Evolutionary conservation across 2,888 invertebrate species (phyloP).

Genomic region (Thymelicus lineola): DNA sequence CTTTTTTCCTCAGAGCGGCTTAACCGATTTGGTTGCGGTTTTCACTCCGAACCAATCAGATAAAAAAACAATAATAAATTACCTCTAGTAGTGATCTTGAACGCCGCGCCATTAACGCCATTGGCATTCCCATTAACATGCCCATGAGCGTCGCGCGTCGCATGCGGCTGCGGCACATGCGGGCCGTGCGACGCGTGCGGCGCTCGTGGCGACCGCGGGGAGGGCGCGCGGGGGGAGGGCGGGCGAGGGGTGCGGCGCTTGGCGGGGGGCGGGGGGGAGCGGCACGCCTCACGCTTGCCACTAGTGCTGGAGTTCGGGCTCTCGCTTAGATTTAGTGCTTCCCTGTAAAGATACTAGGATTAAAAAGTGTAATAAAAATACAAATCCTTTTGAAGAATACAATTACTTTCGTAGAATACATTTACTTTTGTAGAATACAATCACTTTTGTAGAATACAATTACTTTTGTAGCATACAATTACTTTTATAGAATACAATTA

Average conservation of each 20-base stretch:
- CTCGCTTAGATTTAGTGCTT: constrained; percentile 93
- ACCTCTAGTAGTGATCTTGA: constrained; percentile 95
- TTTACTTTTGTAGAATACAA: too few relatives aligned
- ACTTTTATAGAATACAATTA: too few relatives aligned
- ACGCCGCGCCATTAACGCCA: constrained; percentile 87
- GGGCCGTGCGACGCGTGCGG: constrained; percentile 36
- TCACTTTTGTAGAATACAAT: too few relatives aligned
- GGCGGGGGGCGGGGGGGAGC: constrained; percentile 86
- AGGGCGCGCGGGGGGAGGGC: constrained; percentile 54
- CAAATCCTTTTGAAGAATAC: too few relatives aligned
- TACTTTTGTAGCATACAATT: too few relatives aligned
- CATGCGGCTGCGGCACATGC: constrained; percentile 37
- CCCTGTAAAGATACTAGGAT: constrained; percentile 74
- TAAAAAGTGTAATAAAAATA: too few relatives aligned
- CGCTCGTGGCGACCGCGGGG: constrained; percentile 69
- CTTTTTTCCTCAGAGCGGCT: too few relatives aligned
- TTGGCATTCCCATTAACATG: constrained; percentile 55
- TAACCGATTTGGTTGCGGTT: too few relatives aligned
- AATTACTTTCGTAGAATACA: too few relatives aligned
- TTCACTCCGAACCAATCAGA: too few relatives aligned
- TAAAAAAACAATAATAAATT: constrained; percentile 30
- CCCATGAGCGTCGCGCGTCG: constrained; percentile 42
- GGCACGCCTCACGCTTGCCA: constrained; percentile 76
- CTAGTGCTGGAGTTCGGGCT: constrained; percentile 76
- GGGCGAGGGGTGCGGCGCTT: constrained; percentile 80